These are phyloP conservation scores for Thaumatotibia leucotreta DNA, from an alignment of 1,140 invertebrate genomes.

Conservation along the genomic window DNA sequence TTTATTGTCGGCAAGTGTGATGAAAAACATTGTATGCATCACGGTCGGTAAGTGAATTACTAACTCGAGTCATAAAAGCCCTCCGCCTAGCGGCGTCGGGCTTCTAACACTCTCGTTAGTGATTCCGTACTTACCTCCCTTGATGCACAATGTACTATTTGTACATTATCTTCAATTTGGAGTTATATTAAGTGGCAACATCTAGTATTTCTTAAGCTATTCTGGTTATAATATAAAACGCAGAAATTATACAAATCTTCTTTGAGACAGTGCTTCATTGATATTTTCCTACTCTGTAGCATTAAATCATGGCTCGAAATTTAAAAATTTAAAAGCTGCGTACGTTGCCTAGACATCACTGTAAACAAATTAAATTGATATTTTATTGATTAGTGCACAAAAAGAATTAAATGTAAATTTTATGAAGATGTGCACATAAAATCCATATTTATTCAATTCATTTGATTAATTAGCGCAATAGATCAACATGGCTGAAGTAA, in stretches of 20 bases:
- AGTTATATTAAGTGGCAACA: no score
- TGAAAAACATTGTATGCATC: no score
- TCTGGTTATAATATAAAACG: neutral
- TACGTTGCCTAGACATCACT: neutral
- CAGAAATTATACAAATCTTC: neutral
- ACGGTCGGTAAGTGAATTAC: no score
- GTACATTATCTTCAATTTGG: no score
- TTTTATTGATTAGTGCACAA: neutral
- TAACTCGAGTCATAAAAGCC: no score
- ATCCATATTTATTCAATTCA: neutral
- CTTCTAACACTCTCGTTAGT: no score
- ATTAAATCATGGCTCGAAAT: neutral
- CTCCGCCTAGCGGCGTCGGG: no score
- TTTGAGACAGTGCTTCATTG: neutral
- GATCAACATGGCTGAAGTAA: conserved; percentile 47
- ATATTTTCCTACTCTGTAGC: neutral
- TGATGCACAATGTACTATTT: no score
- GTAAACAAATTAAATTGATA: neutral
- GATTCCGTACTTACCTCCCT: no score
- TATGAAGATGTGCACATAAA: neutral
- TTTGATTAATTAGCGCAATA: neutral
- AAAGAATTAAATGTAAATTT: neutral
- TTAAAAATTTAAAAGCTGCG: conserved; percentile 2
- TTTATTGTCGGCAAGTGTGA: no score
- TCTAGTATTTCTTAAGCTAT: neutral